Evolutionary conservation across 2,888 invertebrate species (phyloP).

Genomic region (Odontocerum albicorne): DNA sequence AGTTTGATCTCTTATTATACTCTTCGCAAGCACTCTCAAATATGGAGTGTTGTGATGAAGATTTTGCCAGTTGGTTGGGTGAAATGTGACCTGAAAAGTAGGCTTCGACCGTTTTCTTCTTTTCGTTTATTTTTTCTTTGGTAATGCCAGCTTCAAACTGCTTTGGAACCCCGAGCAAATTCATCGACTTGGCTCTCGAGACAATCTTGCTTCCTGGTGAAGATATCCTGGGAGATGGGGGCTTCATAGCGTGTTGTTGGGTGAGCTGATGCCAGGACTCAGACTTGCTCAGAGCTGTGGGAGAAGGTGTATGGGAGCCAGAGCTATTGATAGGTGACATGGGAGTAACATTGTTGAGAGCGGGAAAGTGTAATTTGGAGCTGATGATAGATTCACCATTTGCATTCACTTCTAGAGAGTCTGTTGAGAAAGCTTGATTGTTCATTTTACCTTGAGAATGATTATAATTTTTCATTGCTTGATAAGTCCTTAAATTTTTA

Average conservation of each 20-base stretch:
- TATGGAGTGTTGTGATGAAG: slow-evolving; percentile 40
- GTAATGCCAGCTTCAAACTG: slow-evolving; percentile 79
- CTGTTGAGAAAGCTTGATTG: slow-evolving; percentile 39
- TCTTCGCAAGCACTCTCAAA: slow-evolving; percentile 39
- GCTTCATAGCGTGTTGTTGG: slow-evolving; percentile 46
- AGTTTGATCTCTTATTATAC: neutral
- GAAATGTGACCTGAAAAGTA: slow-evolving; percentile 63
- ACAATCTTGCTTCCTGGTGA: slow-evolving; percentile 49
- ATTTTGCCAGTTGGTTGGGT: slow-evolving; percentile 43
- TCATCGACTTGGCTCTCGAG: slow-evolving; percentile 71
- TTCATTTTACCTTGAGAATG: slow-evolving; percentile 5
- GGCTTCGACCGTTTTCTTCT: slow-evolving; percentile 73
- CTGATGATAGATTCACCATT: slow-evolving; percentile 47
- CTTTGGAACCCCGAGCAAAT: slow-evolving; percentile 72
- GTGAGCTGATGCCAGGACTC: slow-evolving; percentile 81
- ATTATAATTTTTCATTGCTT: slow-evolving; percentile 5
- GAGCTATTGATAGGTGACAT: slow-evolving; percentile 32
- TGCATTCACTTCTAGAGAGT: slow-evolving; percentile 44
- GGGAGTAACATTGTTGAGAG: slow-evolving; percentile 34
- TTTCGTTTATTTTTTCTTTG: slow-evolving; percentile 67
- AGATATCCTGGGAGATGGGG: slow-evolving; percentile 43
- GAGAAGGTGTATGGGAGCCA: slow-evolving; percentile 39
- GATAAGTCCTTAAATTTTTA: slow-evolving; percentile 6
- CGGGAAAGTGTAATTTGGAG: slow-evolving; percentile 34
- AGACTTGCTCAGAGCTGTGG: slow-evolving; percentile 63